These are phyloP conservation scores for Gymnocheta viridis DNA, from an alignment of 2,888 invertebrate genomes.

Conservation along the genomic window DNA sequence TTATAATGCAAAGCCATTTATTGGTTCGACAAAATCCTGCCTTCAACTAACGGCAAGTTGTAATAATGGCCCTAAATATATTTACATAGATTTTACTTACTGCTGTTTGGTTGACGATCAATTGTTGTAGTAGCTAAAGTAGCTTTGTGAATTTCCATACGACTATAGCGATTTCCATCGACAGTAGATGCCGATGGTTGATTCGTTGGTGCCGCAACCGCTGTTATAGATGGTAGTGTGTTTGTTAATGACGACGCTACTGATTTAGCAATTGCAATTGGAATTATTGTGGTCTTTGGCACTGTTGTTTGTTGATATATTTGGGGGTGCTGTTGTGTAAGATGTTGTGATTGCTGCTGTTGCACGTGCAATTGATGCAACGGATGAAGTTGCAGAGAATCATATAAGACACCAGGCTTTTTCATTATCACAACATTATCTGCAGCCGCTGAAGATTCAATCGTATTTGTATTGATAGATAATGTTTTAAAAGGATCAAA, in stretches of 20 bases:
- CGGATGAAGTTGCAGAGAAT: constrained; percentile 79
- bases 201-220: constrained; percentile 59
- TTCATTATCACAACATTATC: constrained; percentile 72
- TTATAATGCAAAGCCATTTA: no score
- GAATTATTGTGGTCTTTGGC: constrained; percentile 61
- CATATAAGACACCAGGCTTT: constrained; percentile 78
- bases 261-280: constrained; percentile 51
- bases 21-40: no score
- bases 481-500: constrained; percentile 81
- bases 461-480: constrained; percentile 77
- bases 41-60: no score
- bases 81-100: constrained; percentile 74
- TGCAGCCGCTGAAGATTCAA: constrained; percentile 60
- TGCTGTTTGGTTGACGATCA: constrained; percentile 75
- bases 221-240: constrained; percentile 12
- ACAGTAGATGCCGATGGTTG: constrained; percentile 71
- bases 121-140: constrained; percentile 78
- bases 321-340: constrained; percentile 64
- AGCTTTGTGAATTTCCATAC: constrained; percentile 81
- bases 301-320: constrained; percentile 54
- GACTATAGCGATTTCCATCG: constrained; percentile 78
- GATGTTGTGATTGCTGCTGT: constrained; percentile 71
- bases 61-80: no score
- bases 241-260: constrained; percentile 33
- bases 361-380: constrained; percentile 75